Base-by-base conservation (phyloP, 2,888 invertebrate genomes). In the Ditylenchus weischeri region DNA sequence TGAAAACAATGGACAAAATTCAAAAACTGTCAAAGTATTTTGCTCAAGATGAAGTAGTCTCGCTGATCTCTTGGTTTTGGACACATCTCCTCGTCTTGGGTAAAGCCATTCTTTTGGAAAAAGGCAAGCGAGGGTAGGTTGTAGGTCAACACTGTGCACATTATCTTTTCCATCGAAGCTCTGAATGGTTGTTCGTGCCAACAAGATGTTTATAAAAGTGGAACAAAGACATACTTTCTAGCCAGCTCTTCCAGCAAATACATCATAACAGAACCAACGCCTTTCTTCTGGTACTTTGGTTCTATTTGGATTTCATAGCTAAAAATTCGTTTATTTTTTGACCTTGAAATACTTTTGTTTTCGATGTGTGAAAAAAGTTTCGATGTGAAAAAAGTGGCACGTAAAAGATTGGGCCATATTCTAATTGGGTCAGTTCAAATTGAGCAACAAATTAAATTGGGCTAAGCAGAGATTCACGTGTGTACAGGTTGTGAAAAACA, bases 271-370 rank as follows among this genome's bases (percentile, higher is more conserved):
- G 89, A 89, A 7, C 92, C 93, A 57, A 93, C 86, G 11, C 92
- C 92, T 84, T 89, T 89, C 69, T 90, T 86, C 72, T 90, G 88
- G 43, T 88, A 88, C 13, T 85, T 85, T 62, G 88, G 84, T 80
- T 89, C 89, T 75, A 93, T 86, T 84, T 93, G 93, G 73, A 93
- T 87, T 84, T 93, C 93, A 85, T 93, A 93, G 84, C 91, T 91
- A 79, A 62, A 29, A 29, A 84, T 77, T 62, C 13, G 51, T 18
- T 10, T 58, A 58, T 8, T 21, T 36, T 29, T 51, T n/a, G n/a
- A n/a, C n/a, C n/a, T n/a, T n/a, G n/a, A n/a, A n/a, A n/a, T n/a
- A n/a, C n/a, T n/a, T n/a, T n/a, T n/a, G n/a, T n/a, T n/a, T n/a
- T n/a, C n/a, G n/a, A n/a, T 51, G 51, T 51, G 23, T 21, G 19